phyloP scores from a whole-genome alignment of 2,113 vertebrate genomes.

The Polyodon spathula region DNA sequence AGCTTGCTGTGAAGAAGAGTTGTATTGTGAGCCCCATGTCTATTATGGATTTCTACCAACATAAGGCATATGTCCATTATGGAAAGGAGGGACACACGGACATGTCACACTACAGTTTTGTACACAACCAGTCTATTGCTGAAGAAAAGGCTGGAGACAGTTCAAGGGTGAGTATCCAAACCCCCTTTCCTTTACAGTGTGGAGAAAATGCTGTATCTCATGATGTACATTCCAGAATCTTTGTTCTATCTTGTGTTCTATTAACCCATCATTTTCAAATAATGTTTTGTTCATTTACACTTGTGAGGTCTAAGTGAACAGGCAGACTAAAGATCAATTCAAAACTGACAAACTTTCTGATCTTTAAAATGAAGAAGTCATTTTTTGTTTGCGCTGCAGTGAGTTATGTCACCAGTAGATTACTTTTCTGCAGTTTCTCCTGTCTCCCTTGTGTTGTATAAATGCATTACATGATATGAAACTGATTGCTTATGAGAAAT shows the following conservation, averaged over 20 bases:
- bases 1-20: conserved; percentile 34
- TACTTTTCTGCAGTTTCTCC: not conserved
- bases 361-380: not conserved
- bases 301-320: too few relatives aligned
- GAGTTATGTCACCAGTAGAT: not conserved
- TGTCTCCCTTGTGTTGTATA: not conserved
- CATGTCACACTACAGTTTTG: conserved; percentile 41
- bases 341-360: not conserved
- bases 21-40: conserved; percentile 37
- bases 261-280: too few relatives aligned
- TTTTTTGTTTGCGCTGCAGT: not conserved
- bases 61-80: conserved; percentile 39
- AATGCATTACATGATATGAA: conserved; percentile 4
- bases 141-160: conserved; percentile 35
- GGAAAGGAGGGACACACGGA: conserved; percentile 37
- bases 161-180: conserved; percentile 35
- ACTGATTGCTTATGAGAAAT: not conserved
- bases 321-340: too few relatives aligned
- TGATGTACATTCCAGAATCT: too few relatives aligned
- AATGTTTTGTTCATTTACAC: too few relatives aligned
- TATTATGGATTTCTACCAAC: conserved; percentile 49
- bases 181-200: not conserved
- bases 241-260: too few relatives aligned
- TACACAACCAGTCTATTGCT: conserved; percentile 42
- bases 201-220: too few relatives aligned